Conservation (phyloP, 53 echinoderm and acorn worm species). For the Holothuria leucospilota region DNA sequence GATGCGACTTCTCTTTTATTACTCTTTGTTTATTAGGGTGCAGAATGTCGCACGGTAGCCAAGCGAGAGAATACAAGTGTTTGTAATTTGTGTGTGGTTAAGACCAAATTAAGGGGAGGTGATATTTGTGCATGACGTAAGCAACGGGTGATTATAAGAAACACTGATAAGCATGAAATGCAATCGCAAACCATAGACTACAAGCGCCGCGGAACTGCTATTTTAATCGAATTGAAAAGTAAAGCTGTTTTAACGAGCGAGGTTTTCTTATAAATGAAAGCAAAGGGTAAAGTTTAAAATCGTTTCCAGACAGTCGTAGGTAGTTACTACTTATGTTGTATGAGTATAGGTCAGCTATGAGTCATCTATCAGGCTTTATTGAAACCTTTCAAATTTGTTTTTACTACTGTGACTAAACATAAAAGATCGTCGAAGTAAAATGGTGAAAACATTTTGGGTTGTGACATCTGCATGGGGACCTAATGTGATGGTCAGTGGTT, state of each 20-base stretch:
- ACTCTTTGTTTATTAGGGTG: slow-evolving; percentile 37
- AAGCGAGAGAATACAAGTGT: slow-evolving; percentile 33
- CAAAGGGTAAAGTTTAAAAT: slow-evolving; percentile 12
- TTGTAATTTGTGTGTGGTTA: slow-evolving; percentile 29
- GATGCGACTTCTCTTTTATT: slow-evolving; percentile 35
- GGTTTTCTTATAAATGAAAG: too few relatives aligned
- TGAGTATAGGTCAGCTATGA: too few relatives aligned
- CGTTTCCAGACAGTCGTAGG: neutral
- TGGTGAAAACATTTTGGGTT: too few relatives aligned
- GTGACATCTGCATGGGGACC: too few relatives aligned
- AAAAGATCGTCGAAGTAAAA: too few relatives aligned
- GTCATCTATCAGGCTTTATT: too few relatives aligned
- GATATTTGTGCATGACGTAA: slow-evolving; percentile 30
- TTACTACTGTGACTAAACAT: too few relatives aligned
- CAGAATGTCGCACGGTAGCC: slow-evolving; percentile 32
- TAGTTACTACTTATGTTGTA: too few relatives aligned
- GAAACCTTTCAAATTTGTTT: too few relatives aligned
- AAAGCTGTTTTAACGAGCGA: neutral
- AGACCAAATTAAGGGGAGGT: slow-evolving; percentile 7
- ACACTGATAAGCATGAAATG: slow-evolving; percentile 16
- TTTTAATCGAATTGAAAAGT: slow-evolving; percentile 13
- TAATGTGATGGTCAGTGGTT: too few relatives aligned
- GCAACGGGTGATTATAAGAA: slow-evolving; percentile 20
- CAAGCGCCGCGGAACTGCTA: neutral
- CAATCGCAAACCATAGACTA: neutral